Evolutionary conservation across 2,113 vertebrate species (phyloP).

Genomic region (Poeciliopsis retropinna): DNA sequence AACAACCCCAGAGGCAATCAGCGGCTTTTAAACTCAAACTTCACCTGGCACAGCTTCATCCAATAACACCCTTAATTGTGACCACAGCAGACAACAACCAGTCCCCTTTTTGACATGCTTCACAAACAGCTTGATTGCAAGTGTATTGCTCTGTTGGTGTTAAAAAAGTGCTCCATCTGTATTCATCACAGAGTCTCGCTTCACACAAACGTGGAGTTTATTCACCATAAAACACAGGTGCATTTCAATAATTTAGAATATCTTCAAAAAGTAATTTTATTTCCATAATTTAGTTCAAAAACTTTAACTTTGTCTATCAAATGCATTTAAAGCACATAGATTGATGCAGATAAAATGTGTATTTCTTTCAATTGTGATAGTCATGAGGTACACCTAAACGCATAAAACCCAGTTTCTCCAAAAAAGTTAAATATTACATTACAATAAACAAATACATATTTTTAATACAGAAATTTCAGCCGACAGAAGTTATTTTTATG

Average conservation of each 20-base stretch:
- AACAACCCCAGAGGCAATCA: conserved; percentile 45
- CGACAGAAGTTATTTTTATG: not conserved
- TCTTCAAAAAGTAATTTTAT: not conserved
- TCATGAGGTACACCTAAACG: not conserved
- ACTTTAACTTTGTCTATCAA: not conserved
- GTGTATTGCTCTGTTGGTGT: not conserved
- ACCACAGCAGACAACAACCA: conserved; percentile 34
- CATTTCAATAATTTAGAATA: not conserved
- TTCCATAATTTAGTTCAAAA: not conserved
- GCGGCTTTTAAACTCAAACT: conserved; percentile 40
- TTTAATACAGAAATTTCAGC: not conserved
- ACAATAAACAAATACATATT: not conserved
- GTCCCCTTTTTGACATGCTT: conserved; percentile 13
- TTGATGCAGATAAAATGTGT: not conserved
- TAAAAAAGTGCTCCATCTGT: not conserved
- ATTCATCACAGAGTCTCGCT: not conserved
- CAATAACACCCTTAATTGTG: conserved; percentile 13
- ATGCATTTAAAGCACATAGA: too few species aligned
- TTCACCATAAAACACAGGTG: not conserved
- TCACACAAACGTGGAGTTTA: not conserved
- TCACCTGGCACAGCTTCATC: conserved; percentile 19
- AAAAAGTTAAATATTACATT: not conserved
- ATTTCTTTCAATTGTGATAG: not conserved
- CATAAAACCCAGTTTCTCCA: not conserved
- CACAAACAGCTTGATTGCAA: conserved; percentile 5